These are phyloP conservation scores for Gonatopus flavifemur DNA, from an alignment of 1,140 invertebrate genomes.

Conservation along the genomic window DNA sequence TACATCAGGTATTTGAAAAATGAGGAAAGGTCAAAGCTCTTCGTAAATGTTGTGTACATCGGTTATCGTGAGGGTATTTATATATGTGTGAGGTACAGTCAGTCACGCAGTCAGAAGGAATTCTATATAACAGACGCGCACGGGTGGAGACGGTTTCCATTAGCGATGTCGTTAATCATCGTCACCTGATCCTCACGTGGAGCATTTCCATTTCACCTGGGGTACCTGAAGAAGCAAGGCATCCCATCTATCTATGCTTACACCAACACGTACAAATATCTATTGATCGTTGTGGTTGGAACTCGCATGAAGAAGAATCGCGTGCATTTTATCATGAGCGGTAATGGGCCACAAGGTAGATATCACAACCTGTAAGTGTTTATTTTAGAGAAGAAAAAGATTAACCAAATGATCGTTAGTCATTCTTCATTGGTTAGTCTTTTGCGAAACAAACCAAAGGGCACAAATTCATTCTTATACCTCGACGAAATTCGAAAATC, in stretches of 20 bases:
- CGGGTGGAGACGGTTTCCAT: conserved; percentile 21
- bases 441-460: no score
- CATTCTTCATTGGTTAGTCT: no score
- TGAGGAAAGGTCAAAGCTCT: no score
- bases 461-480: no score
- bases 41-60: no score
- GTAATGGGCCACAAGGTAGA: no score
- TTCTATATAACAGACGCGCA: conserved; percentile 14
- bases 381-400: no score
- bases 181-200: conserved; percentile 18
- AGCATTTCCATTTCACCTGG: conserved; percentile 20
- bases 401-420: no score
- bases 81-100: not conserved
- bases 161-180: conserved; percentile 23
- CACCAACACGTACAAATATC: conserved; percentile 7
- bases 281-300: conserved; percentile 15
- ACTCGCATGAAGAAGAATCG: conserved; percentile 11
- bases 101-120: not conserved
- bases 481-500: no score
- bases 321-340: conserved; percentile 24
- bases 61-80: no score
- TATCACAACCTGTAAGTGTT: no score
- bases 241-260: conserved; percentile 10
- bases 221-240: conserved; percentile 10
- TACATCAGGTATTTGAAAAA: no score